Base-by-base conservation (phyloP, 2,797 vertebrate species). In the Denticeps clupeoides region DNA sequence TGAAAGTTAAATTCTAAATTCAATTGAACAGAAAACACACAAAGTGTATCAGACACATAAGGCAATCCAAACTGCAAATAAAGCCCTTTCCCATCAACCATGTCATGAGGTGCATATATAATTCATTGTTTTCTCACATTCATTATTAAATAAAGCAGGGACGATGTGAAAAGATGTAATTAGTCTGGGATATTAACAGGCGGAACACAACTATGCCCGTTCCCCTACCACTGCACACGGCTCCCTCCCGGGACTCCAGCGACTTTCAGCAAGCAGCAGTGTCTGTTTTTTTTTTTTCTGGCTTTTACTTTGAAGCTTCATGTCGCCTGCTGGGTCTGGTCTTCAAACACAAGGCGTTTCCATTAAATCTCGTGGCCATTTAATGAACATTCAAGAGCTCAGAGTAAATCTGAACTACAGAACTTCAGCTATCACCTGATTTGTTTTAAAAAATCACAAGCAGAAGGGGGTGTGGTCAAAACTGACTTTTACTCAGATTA, bases 91-190 rank as follows among this genome's bases (percentile, higher is more conserved):
- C n/a, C n/a, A n/a, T n/a, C n/a, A n/a, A n/a, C n/a, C n/a, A n/a
- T n/a, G n/a, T n/a, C n/a, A n/a, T n/a, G n/a, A n/a, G n/a, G n/a
- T n/a, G n/a, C 58, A 68, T 64, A 24, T 53, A 74, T 68, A 56
- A 73, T 74, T 69, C 46, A 73, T 58, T 37, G 40, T 54, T 57
- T 54, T 56, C 43, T 40, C 40, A 54, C 29, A 66, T 74, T 35
- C 54, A 69, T 73, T 68, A 77, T 73, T 68, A 49, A 29, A 43
- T 31, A 48, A 50, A 66, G 24, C 33, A n/a, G 23, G 49, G 48
- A 25, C 42, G 45, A 37, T 23, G 61, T 32, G 54, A 35, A 47
- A 28, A 59, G 31, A 60, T 47, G 25, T 47, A 58, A 63, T 61
- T 56, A 53, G 49, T 63, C 24, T 44, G 64, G 62, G 51, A 54